Evolutionary conservation across 2,797 vertebrate species (phyloP), one percentile per base, ranked within the genome.

Genomic region (Pteropus rufus): DNA sequence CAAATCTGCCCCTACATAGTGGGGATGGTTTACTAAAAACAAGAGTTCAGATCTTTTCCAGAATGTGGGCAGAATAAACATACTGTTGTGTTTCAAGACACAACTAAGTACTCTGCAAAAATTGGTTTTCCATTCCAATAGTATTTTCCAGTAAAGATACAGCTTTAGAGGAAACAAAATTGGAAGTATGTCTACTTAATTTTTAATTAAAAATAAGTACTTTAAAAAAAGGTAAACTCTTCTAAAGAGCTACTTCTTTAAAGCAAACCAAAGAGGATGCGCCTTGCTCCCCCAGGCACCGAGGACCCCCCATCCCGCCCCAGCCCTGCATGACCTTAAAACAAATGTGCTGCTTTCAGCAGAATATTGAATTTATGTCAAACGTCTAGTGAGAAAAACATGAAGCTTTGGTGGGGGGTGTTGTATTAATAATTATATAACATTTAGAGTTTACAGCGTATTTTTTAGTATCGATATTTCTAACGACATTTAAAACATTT

Each of bases 401-500:
- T 0, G 12, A 4, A 2, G 31, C 62, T 16, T 10, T n/a, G 14
- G 23, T 49, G 11, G 7, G 39, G 4, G 12, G 14, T 31, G 12
- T 11, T 8, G 34, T 9, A 19, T 1, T 24, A 41, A 62, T 1
- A 69, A 16, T 41, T 18, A 67, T 2, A 52, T 0, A 56, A 19
- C 70, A 49, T 14, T 41, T 16, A 36, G n/a, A 9, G 11, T 58
- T 46, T 39, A 23, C 0, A 41, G 54, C 34, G 12, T 2, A 16
- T 24, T 69, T 83, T 41, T n/a, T 14, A 52, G 69, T 29, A 46
- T 19, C 46, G 16, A 39, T 23, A 64, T 39, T 69, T 91, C 87
- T 70, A 46, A 39, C 69, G 39, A 41, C 46, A 65, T 49, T 85
- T 31, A 49, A 86, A 92, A 81, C 23, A 52, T 56, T 44, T 89